phyloP scores from a whole-genome alignment of 2,888 invertebrate species.

The Hofmannophila pseudospretella region DNA sequence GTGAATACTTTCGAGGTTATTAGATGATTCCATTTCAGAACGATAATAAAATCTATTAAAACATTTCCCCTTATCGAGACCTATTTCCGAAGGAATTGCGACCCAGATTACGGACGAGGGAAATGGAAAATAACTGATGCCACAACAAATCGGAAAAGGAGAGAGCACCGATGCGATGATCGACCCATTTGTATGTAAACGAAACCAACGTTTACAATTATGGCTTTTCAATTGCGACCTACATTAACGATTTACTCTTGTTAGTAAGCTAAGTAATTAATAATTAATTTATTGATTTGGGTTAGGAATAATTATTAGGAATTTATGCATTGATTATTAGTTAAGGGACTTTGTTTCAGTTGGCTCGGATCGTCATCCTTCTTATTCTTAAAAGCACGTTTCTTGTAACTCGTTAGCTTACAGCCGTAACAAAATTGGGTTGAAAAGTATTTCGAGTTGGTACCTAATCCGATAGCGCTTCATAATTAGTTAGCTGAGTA shows the following conservation, averaged over 20 bases:
- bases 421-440: slow-evolving; percentile 10
- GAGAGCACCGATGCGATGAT: slow-evolving; percentile 34
- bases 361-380: too few species aligned
- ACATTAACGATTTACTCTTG: too few species aligned
- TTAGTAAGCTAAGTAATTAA: too few species aligned
- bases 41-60: slow-evolving; percentile 27
- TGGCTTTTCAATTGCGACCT: slow-evolving; percentile 14
- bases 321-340: too few species aligned
- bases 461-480: slow-evolving; percentile 59
- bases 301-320: too few species aligned
- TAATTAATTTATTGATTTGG: too few species aligned
- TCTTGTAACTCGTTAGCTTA: too few species aligned
- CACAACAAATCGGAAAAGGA: slow-evolving; percentile 41
- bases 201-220: slow-evolving; percentile 32
- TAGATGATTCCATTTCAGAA: slow-evolving; percentile 14
- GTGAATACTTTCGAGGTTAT: slow-evolving; percentile 2
- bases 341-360: too few species aligned
- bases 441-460: slow-evolving; percentile 20
- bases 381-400: too few species aligned
- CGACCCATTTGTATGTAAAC: slow-evolving; percentile 43
- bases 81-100: slow-evolving; percentile 27
- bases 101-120: slow-evolving; percentile 37
- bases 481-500: slow-evolving; percentile 70
- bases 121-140: slow-evolving; percentile 46
- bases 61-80: slow-evolving; percentile 25